Evolutionary conservation across 2,888 invertebrate genomes (phyloP).

Genomic region (Athrips mouffetella): DNA sequence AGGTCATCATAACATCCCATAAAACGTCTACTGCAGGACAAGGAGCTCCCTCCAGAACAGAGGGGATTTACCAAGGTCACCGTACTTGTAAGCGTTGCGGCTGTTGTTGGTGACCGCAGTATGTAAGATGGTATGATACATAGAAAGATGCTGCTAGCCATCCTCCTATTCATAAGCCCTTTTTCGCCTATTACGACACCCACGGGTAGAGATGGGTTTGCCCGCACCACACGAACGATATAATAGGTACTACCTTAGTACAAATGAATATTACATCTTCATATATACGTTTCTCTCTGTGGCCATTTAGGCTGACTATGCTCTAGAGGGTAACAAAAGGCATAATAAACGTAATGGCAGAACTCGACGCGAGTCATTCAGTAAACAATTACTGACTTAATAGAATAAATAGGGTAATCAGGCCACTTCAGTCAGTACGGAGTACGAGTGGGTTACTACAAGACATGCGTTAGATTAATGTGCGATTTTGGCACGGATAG

Average conservation of each 20-base stretch:
- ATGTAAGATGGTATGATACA: no score
- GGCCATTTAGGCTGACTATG: not conserved
- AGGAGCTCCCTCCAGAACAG: no score
- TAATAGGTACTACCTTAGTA: not conserved
- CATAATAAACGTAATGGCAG: slow-evolving; percentile 67
- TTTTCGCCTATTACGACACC: no score
- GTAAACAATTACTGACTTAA: slow-evolving; percentile 69
- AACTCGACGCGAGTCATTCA: slow-evolving; percentile 60
- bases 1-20: no score
- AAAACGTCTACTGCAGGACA: no score
- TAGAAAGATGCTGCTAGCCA: no score
- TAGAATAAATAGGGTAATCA: slow-evolving; percentile 78
- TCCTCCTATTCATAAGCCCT: no score
- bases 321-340: slow-evolving; percentile 34
- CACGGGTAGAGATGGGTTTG: no score
- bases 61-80: no score
- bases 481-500: slow-evolving; percentile 19
- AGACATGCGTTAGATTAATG: slow-evolving; percentile 24
- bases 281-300: not conserved
- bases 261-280: not conserved
- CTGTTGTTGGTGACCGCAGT: no score
- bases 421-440: slow-evolving; percentile 64
- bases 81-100: no score
- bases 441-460: slow-evolving; percentile 36
- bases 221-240: not conserved